Evolutionary conservation across 2,888 invertebrate genomes (phyloP).

Genomic region (Metalampra italica): DNA sequence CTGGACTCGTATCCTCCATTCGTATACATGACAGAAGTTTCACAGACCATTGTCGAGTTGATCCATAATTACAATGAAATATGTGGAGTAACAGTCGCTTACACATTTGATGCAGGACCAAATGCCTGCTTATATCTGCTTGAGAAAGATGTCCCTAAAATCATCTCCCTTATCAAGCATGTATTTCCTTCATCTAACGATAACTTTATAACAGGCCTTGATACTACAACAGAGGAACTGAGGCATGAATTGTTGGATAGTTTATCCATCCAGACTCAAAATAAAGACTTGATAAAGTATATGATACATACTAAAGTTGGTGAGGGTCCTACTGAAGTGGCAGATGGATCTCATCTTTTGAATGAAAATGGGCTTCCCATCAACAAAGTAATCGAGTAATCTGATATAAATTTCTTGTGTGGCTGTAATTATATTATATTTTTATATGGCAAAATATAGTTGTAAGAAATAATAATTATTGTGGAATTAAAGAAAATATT

Average conservation of each 20-base stretch:
- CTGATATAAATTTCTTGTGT: no score
- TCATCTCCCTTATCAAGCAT: constrained; percentile 83
- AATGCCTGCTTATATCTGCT: constrained; percentile 95
- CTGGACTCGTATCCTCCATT: constrained; percentile 96
- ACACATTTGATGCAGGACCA: constrained; percentile 99
- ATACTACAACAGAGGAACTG: constrained; percentile 18
- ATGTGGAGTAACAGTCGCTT: constrained; percentile 86
- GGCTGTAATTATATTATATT: no score
- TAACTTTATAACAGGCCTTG: constrained; percentile 52
- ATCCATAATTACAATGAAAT: constrained; percentile 90
- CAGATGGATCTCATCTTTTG: constrained; percentile 51
- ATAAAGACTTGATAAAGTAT: constrained; percentile 84
- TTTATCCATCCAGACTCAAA: constrained; percentile 52
- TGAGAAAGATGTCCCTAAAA: constrained; percentile 84
- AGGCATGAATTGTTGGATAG: constrained; percentile 34
- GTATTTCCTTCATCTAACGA: constrained; percentile 82
- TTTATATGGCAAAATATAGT: no score
- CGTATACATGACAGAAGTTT: constrained; percentile 93
- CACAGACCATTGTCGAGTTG: constrained; percentile 87
- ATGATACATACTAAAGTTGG: constrained; percentile 91
- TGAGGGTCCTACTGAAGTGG: constrained; percentile 82
- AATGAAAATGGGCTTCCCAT: constrained; percentile 42
- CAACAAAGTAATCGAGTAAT: constrained; percentile 10
- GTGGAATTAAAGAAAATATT: constrained; percentile 6
- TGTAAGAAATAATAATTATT: no score